phyloP scores from a whole-genome alignment of 2,797 vertebrate species.

The Argentina silus region DNA sequence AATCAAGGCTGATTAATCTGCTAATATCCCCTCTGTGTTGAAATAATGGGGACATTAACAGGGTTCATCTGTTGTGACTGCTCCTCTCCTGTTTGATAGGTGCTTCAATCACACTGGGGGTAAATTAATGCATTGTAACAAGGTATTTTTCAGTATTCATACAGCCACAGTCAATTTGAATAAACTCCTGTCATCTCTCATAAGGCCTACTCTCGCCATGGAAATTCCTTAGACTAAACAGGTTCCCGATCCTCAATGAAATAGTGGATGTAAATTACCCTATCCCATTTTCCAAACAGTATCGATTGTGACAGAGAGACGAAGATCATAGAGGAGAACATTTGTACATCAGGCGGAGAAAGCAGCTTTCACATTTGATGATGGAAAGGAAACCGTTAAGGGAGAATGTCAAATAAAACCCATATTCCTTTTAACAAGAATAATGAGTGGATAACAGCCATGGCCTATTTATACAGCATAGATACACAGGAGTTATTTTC shows the following conservation, averaged over 20 bases:
- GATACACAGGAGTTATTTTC: slow-evolving; percentile 43
- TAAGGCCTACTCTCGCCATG: slow-evolving; percentile 64
- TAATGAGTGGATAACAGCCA: slow-evolving; percentile 60
- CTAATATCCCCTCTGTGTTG: slow-evolving; percentile 75
- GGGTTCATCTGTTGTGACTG: slow-evolving; percentile 64
- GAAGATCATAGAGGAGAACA: slow-evolving; percentile 65
- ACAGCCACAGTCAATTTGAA: slow-evolving; percentile 79
- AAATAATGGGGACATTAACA: slow-evolving; percentile 75
- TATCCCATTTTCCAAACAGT: slow-evolving; percentile 68
- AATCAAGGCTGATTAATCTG: slow-evolving; percentile 78
- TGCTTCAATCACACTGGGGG: slow-evolving; percentile 57
- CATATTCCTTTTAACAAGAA: slow-evolving; percentile 48
- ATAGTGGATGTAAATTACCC: slow-evolving; percentile 77
- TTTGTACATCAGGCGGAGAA: slow-evolving; percentile 65
- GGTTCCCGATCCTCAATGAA: slow-evolving; percentile 70
- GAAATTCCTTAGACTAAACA: slow-evolving; percentile 59
- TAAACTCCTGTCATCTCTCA: slow-evolving; percentile 80
- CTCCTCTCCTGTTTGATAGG: slow-evolving; percentile 53
- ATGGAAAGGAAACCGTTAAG: slow-evolving; percentile 53
- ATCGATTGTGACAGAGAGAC: slow-evolving; percentile 77
- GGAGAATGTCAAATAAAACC: slow-evolving; percentile 58
- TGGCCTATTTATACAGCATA: slow-evolving; percentile 48
- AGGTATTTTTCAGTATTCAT: slow-evolving; percentile 73
- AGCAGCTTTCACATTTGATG: slow-evolving; percentile 56
- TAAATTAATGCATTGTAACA: slow-evolving; percentile 69